A percentile compares a stretch with the other conserved stretches of the same genome.
Conservation (phyloP, 2,888 invertebrate genomes). For the Halictus quadricinctus region DNA sequence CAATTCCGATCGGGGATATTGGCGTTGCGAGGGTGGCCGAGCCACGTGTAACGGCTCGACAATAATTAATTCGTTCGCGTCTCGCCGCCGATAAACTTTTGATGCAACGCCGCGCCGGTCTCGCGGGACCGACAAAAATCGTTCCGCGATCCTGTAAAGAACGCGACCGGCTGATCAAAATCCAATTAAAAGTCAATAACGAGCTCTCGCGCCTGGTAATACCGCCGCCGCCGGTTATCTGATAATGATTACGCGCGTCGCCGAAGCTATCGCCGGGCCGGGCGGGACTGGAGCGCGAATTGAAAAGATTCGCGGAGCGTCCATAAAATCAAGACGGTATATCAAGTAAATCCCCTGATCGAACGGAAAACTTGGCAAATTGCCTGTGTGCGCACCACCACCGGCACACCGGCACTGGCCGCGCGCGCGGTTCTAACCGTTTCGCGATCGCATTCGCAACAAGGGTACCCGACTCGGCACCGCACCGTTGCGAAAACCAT, state of each 20-base stretch:
- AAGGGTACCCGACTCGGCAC: constrained; percentile 27
- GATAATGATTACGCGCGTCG: constrained; percentile 43
- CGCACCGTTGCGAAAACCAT: constrained; percentile 44
- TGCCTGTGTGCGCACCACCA: constrained; percentile 46
- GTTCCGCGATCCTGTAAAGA: background rate
- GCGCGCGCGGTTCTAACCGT: constrained; percentile 15
- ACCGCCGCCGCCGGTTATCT: constrained; percentile 28
- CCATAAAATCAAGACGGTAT: constrained; percentile 54
- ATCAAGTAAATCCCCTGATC: constrained; percentile 50
- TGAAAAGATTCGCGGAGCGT: constrained; percentile 42
- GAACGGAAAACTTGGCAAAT: constrained; percentile 57
- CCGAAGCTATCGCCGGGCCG: constrained; percentile 7
- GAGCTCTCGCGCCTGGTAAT: background rate
- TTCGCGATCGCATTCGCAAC: constrained; percentile 39
- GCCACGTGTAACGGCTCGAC: background rate
- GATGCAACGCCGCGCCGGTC: background rate
- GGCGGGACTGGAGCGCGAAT: background rate
- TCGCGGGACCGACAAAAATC: background rate
- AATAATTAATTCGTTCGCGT: constrained; percentile 10
- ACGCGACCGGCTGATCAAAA: constrained; percentile 23
- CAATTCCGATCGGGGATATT: background rate
- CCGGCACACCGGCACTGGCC: background rate
- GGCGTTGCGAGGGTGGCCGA: background rate
- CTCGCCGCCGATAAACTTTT: background rate
- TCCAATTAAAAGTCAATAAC: constrained; percentile 44